Base-by-base conservation (phyloP, 1,140 invertebrate species). In the Epicauta chinensis region DNA sequence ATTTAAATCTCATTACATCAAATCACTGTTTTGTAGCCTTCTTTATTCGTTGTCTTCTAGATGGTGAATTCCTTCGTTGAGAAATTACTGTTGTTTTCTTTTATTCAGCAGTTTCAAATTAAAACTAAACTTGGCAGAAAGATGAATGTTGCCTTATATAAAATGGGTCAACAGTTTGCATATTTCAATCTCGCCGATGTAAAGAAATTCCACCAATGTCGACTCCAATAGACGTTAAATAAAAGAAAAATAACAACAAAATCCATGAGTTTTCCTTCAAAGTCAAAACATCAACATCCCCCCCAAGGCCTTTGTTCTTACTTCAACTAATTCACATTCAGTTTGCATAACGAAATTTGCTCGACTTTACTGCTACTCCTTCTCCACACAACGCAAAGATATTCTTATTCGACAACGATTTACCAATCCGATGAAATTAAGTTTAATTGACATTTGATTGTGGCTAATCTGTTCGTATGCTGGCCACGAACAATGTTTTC, bases 371-470 rank as follows among this genome's bases (percentile, higher is more conserved):
- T 23, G 7, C 23, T 3, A 23, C 7, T 37, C 41, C 41, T 15
- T 4, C 15, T 43, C 41, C 13, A 43, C 10, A 12, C 17, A 11
- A 12, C 17, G 15, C n/a, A 12, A 30, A 14, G 14, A 12, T 43
- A n/a, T 40, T 40, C 13, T 40, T 40, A 40, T 40, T 43, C 41
- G 23, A 3, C 23, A 43, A 43, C 16, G 41, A 43, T 43, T 30
- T 14, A 30, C 34, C 30, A 2, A n/a, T 47, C n/a, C 34, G 15
- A 31, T 32, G n/a, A 23, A 38, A 47, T 47, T 47, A 47, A 47
- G 45, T 47, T 47, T 47, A 47, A 47, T 47, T 47, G 45, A 47
- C 45, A 37, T 47, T 47, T 47, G 45, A 47, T 47, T 47, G 45
- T 32, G 45, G 43, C 9, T 10, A 16, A 35, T 47, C 17, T 14